Conservation (phyloP, 2,888 invertebrate genomes). For the Ditula angustiorana region DNA sequence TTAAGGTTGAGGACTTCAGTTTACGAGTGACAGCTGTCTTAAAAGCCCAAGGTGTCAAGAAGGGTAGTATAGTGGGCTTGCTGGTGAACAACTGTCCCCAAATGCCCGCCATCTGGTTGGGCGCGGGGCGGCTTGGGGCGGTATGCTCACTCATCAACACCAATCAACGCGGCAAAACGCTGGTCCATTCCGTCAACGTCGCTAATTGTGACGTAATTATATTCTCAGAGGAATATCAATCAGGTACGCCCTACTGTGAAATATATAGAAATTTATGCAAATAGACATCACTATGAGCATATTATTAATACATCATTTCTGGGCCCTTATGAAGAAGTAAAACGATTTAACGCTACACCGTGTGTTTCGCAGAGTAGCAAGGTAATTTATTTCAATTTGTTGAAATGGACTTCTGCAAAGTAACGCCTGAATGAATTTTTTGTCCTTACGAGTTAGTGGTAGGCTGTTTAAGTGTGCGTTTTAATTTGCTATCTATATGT, state of each 20-base stretch:
- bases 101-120: constrained; percentile 96
- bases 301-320: no score
- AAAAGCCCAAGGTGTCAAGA: constrained; percentile 91
- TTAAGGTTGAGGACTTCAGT: constrained; percentile 93
- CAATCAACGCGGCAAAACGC: constrained; percentile 92
- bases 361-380: no score
- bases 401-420: no score
- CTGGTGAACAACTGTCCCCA: constrained; percentile 97
- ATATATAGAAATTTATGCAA: neutral
- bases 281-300: neutral
- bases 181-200: constrained; percentile 95
- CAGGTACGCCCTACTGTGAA: constrained; percentile 76
- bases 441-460: no score
- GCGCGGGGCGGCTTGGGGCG: constrained; percentile 94
- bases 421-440: no score
- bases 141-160: constrained; percentile 97
- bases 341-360: no score
- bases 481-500: no score
- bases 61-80: constrained; percentile 95
- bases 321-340: no score
- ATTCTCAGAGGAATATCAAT: constrained; percentile 89
- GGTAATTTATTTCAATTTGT: no score
- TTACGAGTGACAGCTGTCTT: constrained; percentile 94
- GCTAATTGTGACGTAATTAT: constrained; percentile 95
- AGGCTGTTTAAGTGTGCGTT: no score